Evolutionary conservation across 2,797 vertebrate species (phyloP).

Genomic region (Lagodon rhomboides): DNA sequence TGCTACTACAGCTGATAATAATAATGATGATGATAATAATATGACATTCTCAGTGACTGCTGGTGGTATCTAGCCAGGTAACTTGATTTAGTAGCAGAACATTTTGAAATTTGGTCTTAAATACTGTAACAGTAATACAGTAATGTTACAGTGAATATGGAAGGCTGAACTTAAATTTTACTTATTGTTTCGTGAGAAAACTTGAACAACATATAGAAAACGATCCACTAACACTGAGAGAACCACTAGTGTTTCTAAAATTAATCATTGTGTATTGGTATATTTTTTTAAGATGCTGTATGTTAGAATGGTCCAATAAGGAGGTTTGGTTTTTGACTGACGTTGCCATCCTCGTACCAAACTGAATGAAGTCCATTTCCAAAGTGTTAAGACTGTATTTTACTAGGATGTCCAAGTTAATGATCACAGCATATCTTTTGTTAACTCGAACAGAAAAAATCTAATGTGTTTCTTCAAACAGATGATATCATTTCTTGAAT

Average conservation of each 20-base stretch:
- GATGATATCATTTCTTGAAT: slow-evolving; percentile 15
- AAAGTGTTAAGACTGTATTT: slow-evolving; percentile 32
- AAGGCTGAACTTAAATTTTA: slow-evolving; percentile 10
- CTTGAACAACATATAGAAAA: slow-evolving; percentile 41
- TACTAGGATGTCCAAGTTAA: not conserved
- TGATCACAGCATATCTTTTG: not conserved
- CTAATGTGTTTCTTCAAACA: slow-evolving; percentile 4
- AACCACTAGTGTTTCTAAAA: slow-evolving; percentile 50
- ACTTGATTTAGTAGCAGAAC: not conserved
- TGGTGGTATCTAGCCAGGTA: not conserved
- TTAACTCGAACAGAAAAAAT: not conserved
- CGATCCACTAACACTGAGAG: slow-evolving; percentile 26
- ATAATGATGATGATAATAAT: not conserved
- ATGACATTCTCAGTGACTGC: not conserved
- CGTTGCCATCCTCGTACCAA: not conserved
- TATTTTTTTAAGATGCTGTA: slow-evolving; percentile 3
- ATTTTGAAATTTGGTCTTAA: not conserved
- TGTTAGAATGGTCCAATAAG: not conserved
- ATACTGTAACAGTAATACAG: not conserved
- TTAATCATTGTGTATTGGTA: slow-evolving; percentile 12
- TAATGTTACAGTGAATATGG: not conserved
- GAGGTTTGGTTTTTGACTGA: not conserved
- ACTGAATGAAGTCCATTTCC: slow-evolving; percentile 53
- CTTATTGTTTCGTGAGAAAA: slow-evolving; percentile 29
- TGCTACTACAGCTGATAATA: not conserved